Conservation (phyloP, 2,888 invertebrate genomes). For the Pachycephus smyrnensis region DNA sequence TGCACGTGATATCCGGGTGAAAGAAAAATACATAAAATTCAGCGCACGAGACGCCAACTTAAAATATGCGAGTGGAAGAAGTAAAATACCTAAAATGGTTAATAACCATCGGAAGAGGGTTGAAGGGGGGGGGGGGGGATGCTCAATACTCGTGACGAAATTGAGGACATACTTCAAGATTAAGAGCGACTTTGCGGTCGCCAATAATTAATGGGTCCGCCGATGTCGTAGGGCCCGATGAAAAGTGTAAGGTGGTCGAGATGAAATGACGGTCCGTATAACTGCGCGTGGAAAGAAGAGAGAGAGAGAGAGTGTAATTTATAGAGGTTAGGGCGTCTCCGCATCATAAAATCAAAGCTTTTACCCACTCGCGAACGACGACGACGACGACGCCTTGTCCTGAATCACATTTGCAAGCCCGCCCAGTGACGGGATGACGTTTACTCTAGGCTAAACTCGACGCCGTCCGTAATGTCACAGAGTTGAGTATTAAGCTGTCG, state of each 20-base stretch:
- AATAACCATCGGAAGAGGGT: neutral
- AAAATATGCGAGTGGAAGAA: neutral
- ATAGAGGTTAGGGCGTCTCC: constrained; percentile 18
- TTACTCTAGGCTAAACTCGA: constrained; percentile 25
- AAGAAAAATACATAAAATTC: neutral
- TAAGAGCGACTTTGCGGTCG: neutral
- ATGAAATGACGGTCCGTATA: constrained; percentile 18
- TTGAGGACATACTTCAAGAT: neutral
- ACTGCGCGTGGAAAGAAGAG: neutral
- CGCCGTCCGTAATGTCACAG: neutral
- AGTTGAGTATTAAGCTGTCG: constrained; percentile 17
- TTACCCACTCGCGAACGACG: constrained; percentile 21
- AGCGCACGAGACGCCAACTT: neutral
- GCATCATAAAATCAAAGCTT: constrained; percentile 32
- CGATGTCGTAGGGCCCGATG: constrained; percentile 16
- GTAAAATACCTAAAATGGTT: neutral
- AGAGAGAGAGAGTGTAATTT: constrained; percentile 17
- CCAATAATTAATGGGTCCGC: neutral
- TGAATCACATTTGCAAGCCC: constrained; percentile 29
- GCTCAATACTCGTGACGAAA: neutral
- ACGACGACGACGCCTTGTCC: constrained; percentile 15
- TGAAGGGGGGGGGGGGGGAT: too few relatives aligned
- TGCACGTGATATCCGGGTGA: neutral
- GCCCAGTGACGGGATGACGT: constrained; percentile 24
- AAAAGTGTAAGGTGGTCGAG: constrained; percentile 19